Conservation (phyloP, 2,113 vertebrate species). For the Microtus richardsoni region DNA sequence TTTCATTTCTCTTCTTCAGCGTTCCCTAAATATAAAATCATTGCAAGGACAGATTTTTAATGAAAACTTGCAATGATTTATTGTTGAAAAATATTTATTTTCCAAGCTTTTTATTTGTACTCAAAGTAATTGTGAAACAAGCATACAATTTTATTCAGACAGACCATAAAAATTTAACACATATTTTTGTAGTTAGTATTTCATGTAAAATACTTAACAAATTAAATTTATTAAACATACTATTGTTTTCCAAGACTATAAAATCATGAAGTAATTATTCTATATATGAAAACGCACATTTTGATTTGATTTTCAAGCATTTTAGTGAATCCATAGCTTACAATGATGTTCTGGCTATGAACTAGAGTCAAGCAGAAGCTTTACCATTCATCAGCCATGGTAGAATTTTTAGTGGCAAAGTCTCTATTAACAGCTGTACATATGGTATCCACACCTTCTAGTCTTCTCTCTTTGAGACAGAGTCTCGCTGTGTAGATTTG, state of each 20-base stretch:
- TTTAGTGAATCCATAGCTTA: neutral
- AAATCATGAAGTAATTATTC: constrained; percentile 12
- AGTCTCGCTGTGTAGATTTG: neutral
- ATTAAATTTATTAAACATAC: neutral
- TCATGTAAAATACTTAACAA: constrained; percentile 12
- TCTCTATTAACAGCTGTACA: neutral
- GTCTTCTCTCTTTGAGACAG: neutral
- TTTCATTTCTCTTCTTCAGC: neutral
- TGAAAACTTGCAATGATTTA: neutral
- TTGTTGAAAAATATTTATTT: neutral
- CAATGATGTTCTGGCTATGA: neutral
- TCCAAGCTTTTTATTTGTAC: neutral
- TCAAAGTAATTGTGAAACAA: neutral
- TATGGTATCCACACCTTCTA: neutral
- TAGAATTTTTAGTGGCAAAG: neutral
- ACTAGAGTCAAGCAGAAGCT: neutral
- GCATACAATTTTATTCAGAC: neutral
- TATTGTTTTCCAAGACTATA: neutral
- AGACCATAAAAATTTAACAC: neutral
- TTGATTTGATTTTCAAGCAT: constrained; percentile 41
- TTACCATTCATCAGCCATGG: neutral
- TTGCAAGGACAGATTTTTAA: neutral
- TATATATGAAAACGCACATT: neutral
- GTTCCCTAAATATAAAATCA: neutral
- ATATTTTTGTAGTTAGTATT: constrained; percentile 6